These are phyloP conservation scores for Pollimyrus isidori DNA, from an alignment of 2,113 vertebrate species.

Conservation along the genomic window DNA sequence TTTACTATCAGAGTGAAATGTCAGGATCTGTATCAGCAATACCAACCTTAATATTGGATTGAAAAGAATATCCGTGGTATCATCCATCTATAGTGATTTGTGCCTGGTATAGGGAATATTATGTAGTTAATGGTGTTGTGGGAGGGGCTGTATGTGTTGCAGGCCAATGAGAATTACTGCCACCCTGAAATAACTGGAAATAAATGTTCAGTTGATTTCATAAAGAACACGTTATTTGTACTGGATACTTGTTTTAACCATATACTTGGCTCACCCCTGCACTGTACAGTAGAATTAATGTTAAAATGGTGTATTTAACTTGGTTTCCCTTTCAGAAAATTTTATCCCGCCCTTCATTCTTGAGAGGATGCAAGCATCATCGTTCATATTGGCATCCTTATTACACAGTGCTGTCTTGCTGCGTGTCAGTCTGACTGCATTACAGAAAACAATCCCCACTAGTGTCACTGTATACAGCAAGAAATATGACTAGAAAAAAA, in stretches of 20 bases:
- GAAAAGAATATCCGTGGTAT: neutral
- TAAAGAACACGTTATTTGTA: neutral
- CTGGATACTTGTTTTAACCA: neutral
- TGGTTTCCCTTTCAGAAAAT: neutral
- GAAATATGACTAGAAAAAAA: neutral
- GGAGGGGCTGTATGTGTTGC: neutral
- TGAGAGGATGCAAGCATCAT: neutral
- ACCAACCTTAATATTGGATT: neutral
- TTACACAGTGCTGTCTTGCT: neutral
- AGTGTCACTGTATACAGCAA: neutral
- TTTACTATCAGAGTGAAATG: neutral
- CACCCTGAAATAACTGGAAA: neutral
- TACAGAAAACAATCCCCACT: neutral
- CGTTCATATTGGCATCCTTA: neutral
- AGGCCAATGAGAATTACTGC: neutral
- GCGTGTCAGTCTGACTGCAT: neutral
- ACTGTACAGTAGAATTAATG: neutral
- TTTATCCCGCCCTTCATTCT: neutral
- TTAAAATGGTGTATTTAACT: neutral
- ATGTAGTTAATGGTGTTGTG: neutral
- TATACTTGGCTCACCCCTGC: neutral
- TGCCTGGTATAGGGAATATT: neutral
- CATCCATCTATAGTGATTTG: neutral
- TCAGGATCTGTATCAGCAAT: neutral
- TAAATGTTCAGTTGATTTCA: neutral